These are phyloP conservation scores for Stenichneumon culpator DNA, from an alignment of 2,888 invertebrate genomes.

Conservation along the genomic window DNA sequence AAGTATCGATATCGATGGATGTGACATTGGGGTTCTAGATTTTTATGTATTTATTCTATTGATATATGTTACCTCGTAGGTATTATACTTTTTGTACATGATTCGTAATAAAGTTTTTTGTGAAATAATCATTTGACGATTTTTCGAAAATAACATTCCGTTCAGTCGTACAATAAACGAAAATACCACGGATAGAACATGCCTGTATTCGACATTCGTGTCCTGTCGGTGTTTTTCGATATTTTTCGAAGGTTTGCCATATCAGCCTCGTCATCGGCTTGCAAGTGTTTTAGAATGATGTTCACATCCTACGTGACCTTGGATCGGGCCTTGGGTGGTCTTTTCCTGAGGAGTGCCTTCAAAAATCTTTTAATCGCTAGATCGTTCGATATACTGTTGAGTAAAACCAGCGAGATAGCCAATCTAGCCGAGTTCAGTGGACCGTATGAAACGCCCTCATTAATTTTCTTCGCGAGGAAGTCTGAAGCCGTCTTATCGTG, in stretches of 20 bases:
- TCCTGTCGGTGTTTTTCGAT: too few species aligned
- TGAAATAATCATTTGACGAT: neutral
- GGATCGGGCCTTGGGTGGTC: slow-evolving; percentile 43
- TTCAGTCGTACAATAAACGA: neutral
- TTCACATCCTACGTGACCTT: slow-evolving; percentile 50
- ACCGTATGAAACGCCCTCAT: slow-evolving; percentile 42
- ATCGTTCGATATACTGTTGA: neutral
- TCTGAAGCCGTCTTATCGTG: neutral
- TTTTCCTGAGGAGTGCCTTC: slow-evolving; percentile 22
- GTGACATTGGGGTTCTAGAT: slow-evolving; percentile 17
- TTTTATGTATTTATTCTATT: slow-evolving; percentile 42
- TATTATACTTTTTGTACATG: slow-evolving; percentile 55
- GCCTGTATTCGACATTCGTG: too few species aligned
- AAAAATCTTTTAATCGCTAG: slow-evolving; percentile 37
- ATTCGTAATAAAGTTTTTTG: slow-evolving; percentile 68
- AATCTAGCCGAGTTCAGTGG: slow-evolving; percentile 43
- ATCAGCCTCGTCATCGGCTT: slow-evolving; percentile 8
- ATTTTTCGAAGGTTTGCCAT: slow-evolving; percentile 55
- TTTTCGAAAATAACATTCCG: neutral
- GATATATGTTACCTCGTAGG: slow-evolving; percentile 20
- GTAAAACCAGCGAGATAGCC: slow-evolving; percentile 41
- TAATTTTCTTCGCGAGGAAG: slow-evolving; percentile 37
- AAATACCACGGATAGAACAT: too few species aligned
- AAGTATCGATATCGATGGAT: slow-evolving; percentile 60
- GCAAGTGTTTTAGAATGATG: slow-evolving; percentile 12